Conservation (phyloP, 1,140 invertebrate genomes). For the Drosophila cardini region DNA sequence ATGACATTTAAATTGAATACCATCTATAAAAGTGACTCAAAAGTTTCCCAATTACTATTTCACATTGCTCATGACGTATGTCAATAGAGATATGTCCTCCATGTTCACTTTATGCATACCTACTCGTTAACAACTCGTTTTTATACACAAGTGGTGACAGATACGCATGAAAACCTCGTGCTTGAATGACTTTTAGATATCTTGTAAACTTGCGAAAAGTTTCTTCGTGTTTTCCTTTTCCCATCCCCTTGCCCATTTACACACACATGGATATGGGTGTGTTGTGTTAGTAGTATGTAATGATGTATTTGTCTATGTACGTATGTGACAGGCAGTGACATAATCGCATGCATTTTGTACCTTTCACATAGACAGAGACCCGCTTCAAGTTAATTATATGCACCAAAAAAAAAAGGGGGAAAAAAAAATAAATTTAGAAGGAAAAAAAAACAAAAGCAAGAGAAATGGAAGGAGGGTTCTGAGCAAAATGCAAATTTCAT, state of each 20-base stretch:
- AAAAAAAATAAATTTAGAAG: not conserved
- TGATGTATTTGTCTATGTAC: conserved; percentile 7
- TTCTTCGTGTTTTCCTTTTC: conserved; percentile 2
- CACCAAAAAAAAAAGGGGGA: conserved; percentile 47
- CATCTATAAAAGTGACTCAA: not conserved
- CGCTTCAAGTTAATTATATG: conserved; percentile 78
- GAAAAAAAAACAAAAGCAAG: conserved; percentile 21
- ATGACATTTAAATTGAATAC: not conserved
- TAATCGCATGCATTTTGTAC: conserved; percentile 51
- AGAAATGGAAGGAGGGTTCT: conserved; percentile 30
- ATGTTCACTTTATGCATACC: not conserved
- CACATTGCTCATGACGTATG: not conserved
- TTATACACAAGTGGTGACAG: conserved; percentile 6
- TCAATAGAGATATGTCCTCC: not conserved
- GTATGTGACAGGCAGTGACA: conserved; percentile 30
- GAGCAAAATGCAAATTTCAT: conserved; percentile 70
- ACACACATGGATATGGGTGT: not conserved
- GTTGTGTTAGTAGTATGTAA: too few species aligned
- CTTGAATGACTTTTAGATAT: conserved; percentile 33
- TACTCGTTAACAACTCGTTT: not conserved
- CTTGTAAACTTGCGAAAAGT: conserved; percentile 18
- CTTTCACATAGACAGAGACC: conserved; percentile 57
- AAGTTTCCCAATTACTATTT: not conserved
- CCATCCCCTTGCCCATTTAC: not conserved
- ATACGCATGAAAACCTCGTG: conserved; percentile 27